Conservation (phyloP, 1,140 invertebrate genomes). For the Temnothorax longispinosus region DNA sequence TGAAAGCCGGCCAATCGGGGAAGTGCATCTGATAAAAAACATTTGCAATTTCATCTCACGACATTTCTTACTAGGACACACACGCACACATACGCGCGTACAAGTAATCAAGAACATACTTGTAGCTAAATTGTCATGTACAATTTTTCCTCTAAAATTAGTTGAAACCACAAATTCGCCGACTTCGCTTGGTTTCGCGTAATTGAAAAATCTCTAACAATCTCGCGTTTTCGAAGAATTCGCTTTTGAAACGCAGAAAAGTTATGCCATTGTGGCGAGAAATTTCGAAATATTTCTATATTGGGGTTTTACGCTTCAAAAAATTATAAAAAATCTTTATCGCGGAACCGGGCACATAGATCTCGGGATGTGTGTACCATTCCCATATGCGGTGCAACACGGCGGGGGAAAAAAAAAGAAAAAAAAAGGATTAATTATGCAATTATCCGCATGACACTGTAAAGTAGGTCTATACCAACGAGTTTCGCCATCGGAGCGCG, state of each 20-base stretch:
- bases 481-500: constrained; percentile 51
- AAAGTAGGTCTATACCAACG: constrained; percentile 60
- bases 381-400: not conserved
- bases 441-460: constrained; percentile 54
- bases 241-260: not conserved
- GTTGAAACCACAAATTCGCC: not conserved
- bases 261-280: not conserved
- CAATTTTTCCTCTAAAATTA: not conserved
- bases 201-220: not conserved
- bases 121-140: constrained; percentile 7
- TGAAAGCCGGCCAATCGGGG: constrained; percentile 12
- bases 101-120: constrained; percentile 1
- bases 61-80: constrained; percentile 10
- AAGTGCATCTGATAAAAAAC: constrained; percentile 42
- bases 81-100: not conserved
- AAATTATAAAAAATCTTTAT: not conserved
- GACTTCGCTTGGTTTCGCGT: not conserved
- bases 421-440: constrained; percentile 42
- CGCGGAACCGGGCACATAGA: not conserved
- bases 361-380: not conserved
- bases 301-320: not conserved
- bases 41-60: constrained; percentile 7
- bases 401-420: not conserved
- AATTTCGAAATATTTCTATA: not conserved
- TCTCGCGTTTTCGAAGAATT: not conserved